A percentile compares a stretch with the other conserved stretches of the same genome.
Conservation (phyloP, 2,113 vertebrate genomes). For the Mormyrus iriodes region DNA sequence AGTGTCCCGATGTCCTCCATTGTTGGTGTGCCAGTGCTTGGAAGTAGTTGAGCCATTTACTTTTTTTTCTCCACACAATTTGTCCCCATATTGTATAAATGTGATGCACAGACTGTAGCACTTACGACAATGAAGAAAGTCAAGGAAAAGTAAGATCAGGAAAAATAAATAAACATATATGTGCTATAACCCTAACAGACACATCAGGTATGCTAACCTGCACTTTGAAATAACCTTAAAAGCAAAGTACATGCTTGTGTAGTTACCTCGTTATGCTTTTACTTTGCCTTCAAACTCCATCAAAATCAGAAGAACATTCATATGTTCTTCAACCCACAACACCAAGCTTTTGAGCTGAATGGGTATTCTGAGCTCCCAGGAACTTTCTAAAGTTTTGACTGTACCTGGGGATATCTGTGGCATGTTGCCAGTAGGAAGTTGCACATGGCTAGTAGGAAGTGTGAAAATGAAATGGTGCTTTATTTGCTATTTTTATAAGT, state of each 20-base stretch:
- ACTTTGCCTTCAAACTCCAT: background rate
- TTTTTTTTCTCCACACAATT: background rate
- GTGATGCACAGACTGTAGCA: background rate
- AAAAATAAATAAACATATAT: too few species aligned
- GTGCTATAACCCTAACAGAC: background rate
- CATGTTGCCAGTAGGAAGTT: background rate
- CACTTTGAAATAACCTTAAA: background rate
- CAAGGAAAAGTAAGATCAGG: background rate
- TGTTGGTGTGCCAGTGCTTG: background rate
- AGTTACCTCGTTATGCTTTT: background rate
- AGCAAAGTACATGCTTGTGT: background rate
- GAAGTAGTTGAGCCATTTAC: background rate
- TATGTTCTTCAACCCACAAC: background rate
- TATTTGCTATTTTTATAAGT: background rate
- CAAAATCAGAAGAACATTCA: background rate
- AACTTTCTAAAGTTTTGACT: background rate
- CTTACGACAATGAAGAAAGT: background rate
- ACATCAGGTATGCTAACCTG: background rate
- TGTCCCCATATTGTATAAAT: background rate
- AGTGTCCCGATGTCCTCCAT: background rate
- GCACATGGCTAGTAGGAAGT: background rate
- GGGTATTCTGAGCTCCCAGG: background rate
- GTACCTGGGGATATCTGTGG: background rate
- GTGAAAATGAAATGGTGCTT: background rate
- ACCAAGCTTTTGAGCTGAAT: background rate